Conservation (phyloP, 2,113 vertebrate genomes). For the Paedocypris sp. region DNA sequence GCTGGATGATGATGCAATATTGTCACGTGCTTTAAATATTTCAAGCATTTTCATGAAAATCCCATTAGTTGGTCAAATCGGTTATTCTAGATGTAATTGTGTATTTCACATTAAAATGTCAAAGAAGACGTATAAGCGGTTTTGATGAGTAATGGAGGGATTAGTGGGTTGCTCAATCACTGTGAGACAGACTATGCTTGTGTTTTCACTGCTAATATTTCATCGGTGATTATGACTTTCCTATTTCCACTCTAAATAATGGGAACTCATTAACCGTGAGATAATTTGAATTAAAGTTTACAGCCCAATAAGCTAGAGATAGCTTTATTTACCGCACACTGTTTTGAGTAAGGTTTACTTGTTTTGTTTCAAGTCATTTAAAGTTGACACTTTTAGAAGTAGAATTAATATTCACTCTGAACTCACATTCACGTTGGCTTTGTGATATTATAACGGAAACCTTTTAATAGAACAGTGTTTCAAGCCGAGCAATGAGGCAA, state of each 20-base stretch:
- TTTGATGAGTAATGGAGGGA: conserved; percentile 54
- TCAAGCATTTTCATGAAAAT: conserved; percentile 17
- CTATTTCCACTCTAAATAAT: conserved; percentile 31
- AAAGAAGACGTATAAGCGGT: conserved; percentile 37
- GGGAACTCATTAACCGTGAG: conserved; percentile 28
- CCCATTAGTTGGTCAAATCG: conserved; percentile 33
- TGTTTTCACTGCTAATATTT: conserved; percentile 40
- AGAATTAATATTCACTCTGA: no score
- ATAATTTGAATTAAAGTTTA: conserved; percentile 43
- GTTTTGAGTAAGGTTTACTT: neutral
- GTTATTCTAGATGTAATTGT: conserved; percentile 53
- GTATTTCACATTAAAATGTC: conserved; percentile 52
- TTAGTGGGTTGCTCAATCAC: conserved; percentile 50
- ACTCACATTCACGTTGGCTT: no score
- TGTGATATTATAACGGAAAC: no score
- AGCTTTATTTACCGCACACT: conserved; percentile 17
- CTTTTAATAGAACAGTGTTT: neutral
- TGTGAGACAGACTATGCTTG: conserved; percentile 41
- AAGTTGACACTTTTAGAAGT: no score
- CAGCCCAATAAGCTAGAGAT: conserved; percentile 31
- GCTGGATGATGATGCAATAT: neutral
- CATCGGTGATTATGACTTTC: conserved; percentile 43
- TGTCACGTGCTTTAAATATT: conserved; percentile 32
- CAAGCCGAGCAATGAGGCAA: neutral
- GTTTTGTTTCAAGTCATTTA: no score